Evolutionary conservation across 2,888 invertebrate species (phyloP).

Genomic region (Isoperla grammatica): DNA sequence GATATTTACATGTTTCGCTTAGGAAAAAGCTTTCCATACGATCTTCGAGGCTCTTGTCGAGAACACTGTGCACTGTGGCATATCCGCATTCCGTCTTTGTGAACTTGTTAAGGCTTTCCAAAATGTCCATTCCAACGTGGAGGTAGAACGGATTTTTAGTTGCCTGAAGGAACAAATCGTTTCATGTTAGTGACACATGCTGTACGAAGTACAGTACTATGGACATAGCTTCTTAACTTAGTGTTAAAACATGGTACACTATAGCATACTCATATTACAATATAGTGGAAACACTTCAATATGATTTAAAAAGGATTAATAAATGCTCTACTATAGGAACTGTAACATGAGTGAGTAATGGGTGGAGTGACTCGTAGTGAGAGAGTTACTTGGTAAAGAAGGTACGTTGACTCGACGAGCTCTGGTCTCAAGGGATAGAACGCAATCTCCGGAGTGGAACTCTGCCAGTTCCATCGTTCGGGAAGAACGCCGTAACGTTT

Average conservation of each 20-base stretch:
- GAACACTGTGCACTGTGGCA: constrained; percentile 58
- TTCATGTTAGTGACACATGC: no score
- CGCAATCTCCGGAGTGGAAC: constrained; percentile 48
- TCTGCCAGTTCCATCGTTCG: constrained; percentile 47
- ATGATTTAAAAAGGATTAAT: no score
- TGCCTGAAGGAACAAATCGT: constrained; percentile 40
- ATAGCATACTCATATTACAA: no score
- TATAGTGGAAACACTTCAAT: no score
- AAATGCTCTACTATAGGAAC: no score
- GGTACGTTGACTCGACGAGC: constrained; percentile 57
- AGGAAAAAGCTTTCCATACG: constrained; percentile 62
- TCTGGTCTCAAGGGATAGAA: constrained; percentile 61
- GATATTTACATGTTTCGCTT: constrained; percentile 59
- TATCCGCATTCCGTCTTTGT: constrained; percentile 55
- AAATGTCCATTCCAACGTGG: constrained; percentile 55
- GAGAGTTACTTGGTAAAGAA: constrained; percentile 46
- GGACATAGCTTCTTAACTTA: no score
- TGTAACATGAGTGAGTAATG: no score
- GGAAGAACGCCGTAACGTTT: constrained; percentile 52
- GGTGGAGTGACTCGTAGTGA: neutral
- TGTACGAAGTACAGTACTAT: no score
- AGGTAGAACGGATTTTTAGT: constrained; percentile 60
- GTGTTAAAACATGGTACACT: no score
- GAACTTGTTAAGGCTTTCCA: constrained; percentile 48
- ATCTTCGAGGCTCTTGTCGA: constrained; percentile 54